Base-by-base conservation (phyloP, 2,888 invertebrate genomes). In the Matsumyia berberina region DNA sequence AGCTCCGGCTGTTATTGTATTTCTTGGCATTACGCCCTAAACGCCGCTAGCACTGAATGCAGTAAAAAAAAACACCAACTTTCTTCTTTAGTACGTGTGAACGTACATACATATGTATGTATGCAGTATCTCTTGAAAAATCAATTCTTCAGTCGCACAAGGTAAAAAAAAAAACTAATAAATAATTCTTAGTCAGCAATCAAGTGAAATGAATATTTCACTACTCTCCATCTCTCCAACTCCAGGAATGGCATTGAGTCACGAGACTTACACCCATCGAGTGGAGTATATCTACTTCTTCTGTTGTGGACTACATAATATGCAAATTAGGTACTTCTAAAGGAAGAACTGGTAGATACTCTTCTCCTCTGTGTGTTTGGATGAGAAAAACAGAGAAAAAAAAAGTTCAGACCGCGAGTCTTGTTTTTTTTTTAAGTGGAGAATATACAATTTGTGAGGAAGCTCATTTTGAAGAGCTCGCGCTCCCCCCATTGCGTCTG, bases 1-100 rank as follows among this genome's bases (percentile, higher is more conserved):
- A 64, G 42, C 35, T 7, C 39, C 24, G 57, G 31, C 24, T 64
- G 11, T 72, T 69, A 77, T 72, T 72, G 58, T 66, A 60, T 66
- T 77, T 77, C 70, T 82, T 82, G 82, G 77, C 82, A 70, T 60
- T 67, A 15, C 69, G 82, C 77, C 82, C 82, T 82, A 67, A 82
- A 77, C 72, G 82, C 82, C 82, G 64, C 72, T 33, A 70, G 82
- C 82, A 60, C n/a, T 77, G 77, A 77, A 77, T 82, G 82, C 82
- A 82, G 82, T 66, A 76, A 64, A 24, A 24, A 24, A 24, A 24
- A 24, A 4, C 24, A 24, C 2, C 24, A 82, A 82, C 58, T 82
- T 76, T 67, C 67, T 58, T 76, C 46, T 31, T 24, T 31, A 5
- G 12, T 33, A 33, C 37, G 58, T 76, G 64, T 46, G 58, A 58